Conservation (phyloP, 2,888 invertebrate species). For the Nemurella pictetii region DNA sequence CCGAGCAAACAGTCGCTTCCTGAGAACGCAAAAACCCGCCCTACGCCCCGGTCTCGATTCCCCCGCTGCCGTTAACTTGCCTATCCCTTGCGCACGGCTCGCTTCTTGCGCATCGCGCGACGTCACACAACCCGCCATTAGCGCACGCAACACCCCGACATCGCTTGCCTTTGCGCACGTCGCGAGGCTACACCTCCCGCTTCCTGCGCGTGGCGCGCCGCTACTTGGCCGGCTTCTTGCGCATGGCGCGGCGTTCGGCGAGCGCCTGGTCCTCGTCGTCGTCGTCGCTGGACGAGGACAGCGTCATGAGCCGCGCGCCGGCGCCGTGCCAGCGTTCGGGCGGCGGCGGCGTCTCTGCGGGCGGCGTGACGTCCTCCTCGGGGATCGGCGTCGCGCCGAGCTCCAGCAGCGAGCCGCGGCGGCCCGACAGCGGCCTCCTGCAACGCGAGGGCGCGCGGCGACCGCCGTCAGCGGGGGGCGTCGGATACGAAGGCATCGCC, state of each 20-base stretch:
- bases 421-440: slow-evolving; percentile 66
- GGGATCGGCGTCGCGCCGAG: slow-evolving; percentile 69
- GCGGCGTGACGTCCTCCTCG: slow-evolving; percentile 59
- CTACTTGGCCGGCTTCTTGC: background rate
- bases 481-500: too few relatives aligned
- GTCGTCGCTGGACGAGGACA: background rate
- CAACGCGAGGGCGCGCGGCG: too few relatives aligned
- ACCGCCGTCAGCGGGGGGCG: too few relatives aligned
- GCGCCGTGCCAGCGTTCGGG: slow-evolving; percentile 46
- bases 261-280: slow-evolving; percentile 9
- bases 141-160: background rate
- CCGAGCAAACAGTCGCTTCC: too few relatives aligned
- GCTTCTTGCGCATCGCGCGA: too few relatives aligned
- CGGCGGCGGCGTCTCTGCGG: slow-evolving; percentile 51
- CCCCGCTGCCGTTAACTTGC: too few relatives aligned
- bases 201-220: background rate
- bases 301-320: background rate
- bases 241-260: slow-evolving; percentile 8
- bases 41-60: too few relatives aligned
- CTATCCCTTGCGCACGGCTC: too few relatives aligned
- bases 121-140: too few relatives aligned
- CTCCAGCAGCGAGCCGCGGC: slow-evolving; percentile 82
- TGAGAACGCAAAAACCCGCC: too few relatives aligned
- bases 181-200: background rate
- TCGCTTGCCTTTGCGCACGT: background rate